Conservation (phyloP, 2,888 invertebrate genomes). For the Nomada fabriciana region DNA sequence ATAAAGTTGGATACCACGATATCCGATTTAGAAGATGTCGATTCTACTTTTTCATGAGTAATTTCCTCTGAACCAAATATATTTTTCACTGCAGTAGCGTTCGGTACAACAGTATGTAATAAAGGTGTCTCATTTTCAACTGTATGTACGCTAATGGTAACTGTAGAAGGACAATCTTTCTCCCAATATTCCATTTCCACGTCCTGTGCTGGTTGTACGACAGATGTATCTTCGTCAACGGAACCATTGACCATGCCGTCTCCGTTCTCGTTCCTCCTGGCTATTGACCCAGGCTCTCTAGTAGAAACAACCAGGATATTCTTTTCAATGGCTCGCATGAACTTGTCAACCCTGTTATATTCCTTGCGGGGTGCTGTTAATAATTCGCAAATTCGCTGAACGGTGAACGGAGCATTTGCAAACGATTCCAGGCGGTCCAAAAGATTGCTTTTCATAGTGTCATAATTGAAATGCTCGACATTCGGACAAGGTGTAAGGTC, state of each 20-base stretch:
- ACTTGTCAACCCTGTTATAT: constrained; percentile 98
- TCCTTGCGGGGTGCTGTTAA: constrained; percentile 96
- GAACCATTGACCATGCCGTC: constrained; percentile 83
- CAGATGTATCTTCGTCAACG: constrained; percentile 77
- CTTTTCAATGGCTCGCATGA: constrained; percentile 98
- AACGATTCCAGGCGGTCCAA: constrained; percentile 93
- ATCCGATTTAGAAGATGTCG: constrained; percentile 86
- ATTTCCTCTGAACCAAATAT: constrained; percentile 58
- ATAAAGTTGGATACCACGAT: constrained; percentile 82
- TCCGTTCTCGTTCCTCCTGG: constrained; percentile 81
- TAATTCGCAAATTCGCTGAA: constrained; percentile 97
- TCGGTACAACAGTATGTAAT: constrained; percentile 68
- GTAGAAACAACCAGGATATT: constrained; percentile 93
- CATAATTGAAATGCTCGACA: constrained; percentile 95
- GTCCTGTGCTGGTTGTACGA: constrained; percentile 72
- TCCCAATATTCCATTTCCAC: constrained; percentile 83
- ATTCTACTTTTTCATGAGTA: constrained; percentile 84
- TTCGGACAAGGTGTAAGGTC: constrained; percentile 95
- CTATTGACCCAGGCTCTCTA: constrained; percentile 84
- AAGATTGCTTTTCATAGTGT: constrained; percentile 93
- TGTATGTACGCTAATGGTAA: constrained; percentile 69
- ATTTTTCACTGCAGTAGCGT: constrained; percentile 69
- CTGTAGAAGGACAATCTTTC: constrained; percentile 78
- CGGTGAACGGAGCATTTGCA: constrained; percentile 96
- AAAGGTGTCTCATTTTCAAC: constrained; percentile 72